A percentile compares a stretch with the other conserved stretches of the same genome.
Evolutionary conservation across 2,113 vertebrate genomes (phyloP).

Genomic region (Emydura subglobosa): DNA sequence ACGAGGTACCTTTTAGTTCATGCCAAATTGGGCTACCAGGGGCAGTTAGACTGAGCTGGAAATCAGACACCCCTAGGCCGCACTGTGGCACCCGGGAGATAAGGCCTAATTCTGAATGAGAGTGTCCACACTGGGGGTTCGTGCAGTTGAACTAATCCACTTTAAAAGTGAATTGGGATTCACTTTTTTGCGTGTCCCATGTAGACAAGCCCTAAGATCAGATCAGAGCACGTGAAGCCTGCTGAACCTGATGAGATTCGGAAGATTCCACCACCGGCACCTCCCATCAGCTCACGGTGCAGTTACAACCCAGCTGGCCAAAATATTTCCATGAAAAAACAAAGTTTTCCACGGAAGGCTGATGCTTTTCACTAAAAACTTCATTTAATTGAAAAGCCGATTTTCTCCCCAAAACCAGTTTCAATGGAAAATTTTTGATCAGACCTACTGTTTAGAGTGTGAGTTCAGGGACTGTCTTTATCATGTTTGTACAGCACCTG

Average conservation of each 20-base stretch:
- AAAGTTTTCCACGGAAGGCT: no score
- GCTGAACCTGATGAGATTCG: no score
- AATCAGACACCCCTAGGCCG: background rate
- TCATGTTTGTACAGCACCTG: background rate
- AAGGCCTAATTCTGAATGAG: background rate
- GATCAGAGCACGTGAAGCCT: no score
- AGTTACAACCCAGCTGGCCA: no score
- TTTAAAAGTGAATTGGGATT: background rate
- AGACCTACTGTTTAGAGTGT: background rate
- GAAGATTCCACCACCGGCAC: no score
- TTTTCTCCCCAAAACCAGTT: no score
- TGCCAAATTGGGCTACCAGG: background rate
- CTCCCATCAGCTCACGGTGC: no score
- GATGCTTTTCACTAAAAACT: no score
- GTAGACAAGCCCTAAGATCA: no score
- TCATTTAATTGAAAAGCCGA: no score
- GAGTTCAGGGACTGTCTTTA: background rate
- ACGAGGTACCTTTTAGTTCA: background rate
- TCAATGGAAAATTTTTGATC: background rate
- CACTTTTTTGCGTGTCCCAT: background rate
- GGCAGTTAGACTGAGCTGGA: background rate
- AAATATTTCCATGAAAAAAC: no score
- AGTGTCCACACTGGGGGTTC: background rate
- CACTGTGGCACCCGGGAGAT: background rate
- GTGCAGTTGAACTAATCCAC: background rate